Conservation (phyloP, 2,797 vertebrate genomes). For the Melanotaenia parkinsoni region DNA sequence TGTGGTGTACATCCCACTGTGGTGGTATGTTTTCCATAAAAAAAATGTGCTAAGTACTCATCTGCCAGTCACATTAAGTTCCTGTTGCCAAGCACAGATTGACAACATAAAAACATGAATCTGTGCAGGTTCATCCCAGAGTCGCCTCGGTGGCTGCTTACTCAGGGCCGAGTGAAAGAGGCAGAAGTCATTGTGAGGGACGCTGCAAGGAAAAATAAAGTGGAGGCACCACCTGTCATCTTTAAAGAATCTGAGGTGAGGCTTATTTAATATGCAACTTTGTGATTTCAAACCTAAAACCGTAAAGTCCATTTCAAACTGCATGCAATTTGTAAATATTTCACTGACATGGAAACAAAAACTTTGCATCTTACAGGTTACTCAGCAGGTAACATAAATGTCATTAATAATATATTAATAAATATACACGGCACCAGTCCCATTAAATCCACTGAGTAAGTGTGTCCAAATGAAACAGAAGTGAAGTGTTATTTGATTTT, state of each 20-base stretch:
- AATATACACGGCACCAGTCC: no score
- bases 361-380: not conserved
- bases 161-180: slow-evolving; percentile 78
- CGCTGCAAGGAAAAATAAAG: slow-evolving; percentile 77
- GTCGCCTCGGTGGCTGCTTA: slow-evolving; percentile 82
- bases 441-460: no score
- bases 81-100: fast-evolving
- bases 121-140: slow-evolving; percentile 81
- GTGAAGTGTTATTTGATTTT: no score
- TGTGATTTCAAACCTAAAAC: not conserved
- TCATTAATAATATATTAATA: no score
- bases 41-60: not conserved
- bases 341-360: not conserved
- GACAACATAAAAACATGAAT: not conserved
- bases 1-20: slow-evolving; percentile 85
- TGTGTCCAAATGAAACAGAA: no score
- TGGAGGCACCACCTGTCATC: slow-evolving; percentile 72
- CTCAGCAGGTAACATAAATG: no score
- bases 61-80: not conserved
- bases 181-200: slow-evolving; percentile 78
- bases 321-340: not conserved
- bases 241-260: slow-evolving; percentile 76
- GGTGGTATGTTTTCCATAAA: slow-evolving; percentile 85
- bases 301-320: not conserved
- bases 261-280: not conserved